These are phyloP conservation scores for Dipodomys ordii DNA, from an alignment of 2,113 vertebrate genomes.

Conservation along the genomic window DNA sequence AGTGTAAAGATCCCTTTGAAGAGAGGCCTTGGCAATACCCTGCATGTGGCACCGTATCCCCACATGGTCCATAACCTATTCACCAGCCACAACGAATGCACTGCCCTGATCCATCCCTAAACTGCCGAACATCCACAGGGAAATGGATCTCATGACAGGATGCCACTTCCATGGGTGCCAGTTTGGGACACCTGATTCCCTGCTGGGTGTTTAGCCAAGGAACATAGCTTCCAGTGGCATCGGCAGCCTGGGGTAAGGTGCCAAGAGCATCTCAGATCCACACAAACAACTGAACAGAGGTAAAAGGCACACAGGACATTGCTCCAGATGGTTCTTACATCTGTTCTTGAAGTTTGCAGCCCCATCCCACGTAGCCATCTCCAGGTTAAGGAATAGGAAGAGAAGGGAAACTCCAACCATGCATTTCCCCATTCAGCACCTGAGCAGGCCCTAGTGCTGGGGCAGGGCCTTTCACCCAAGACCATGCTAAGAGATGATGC, in stretches of 20 bases:
- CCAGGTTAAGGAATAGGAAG: slow-evolving; percentile 41
- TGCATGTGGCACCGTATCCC: background rate
- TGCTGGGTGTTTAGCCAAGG: background rate
- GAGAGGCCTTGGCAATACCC: fast-evolving
- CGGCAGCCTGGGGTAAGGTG: background rate
- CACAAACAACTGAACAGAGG: background rate
- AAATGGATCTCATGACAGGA: background rate
- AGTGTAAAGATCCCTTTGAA: background rate
- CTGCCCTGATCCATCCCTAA: fast-evolving
- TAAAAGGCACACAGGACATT: background rate
- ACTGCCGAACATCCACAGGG: fast-evolving
- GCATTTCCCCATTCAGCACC: background rate
- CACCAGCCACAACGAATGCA: fast-evolving
- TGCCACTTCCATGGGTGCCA: too few species aligned
- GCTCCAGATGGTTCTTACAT: background rate
- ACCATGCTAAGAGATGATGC: slow-evolving; percentile 69
- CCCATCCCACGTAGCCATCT: slow-evolving; percentile 1
- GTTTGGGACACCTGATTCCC: background rate
- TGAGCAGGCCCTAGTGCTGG: slow-evolving; percentile 26
- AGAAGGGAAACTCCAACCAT: slow-evolving; percentile 55
- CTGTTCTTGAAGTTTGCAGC: background rate
- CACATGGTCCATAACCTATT: too few species aligned
- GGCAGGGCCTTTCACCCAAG: slow-evolving; percentile 69
- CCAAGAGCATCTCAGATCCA: background rate
- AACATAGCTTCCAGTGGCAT: background rate